Conservation (phyloP, 2,888 invertebrate species). For the Drosophila picticornis region DNA sequence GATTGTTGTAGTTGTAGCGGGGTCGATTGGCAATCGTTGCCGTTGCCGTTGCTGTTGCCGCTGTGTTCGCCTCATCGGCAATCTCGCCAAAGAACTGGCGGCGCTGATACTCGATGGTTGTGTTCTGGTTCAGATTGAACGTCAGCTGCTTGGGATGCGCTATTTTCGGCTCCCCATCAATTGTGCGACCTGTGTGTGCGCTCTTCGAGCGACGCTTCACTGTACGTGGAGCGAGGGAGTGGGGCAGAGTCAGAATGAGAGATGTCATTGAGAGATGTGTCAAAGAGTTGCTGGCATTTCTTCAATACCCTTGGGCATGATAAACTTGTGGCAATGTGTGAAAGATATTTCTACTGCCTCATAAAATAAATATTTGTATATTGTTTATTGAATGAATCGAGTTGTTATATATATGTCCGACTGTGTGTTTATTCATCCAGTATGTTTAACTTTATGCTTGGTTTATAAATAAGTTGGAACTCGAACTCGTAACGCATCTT, state of each 20-base stretch:
- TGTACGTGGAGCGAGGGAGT: conserved; percentile 30
- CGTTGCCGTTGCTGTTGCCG: conserved; percentile 23
- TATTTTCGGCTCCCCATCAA: conserved; percentile 82
- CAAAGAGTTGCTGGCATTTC: conserved; percentile 11
- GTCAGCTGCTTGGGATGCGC: conserved; percentile 83
- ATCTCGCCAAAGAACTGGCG: conserved; percentile 83
- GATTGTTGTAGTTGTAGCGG: conserved; percentile 80
- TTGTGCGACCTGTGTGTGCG: conserved; percentile 84
- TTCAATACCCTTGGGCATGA: not conserved
- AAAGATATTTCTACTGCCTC: not conserved
- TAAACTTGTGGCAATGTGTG: not conserved
- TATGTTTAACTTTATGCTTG: not conserved
- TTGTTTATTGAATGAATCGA: not conserved
- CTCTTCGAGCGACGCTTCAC: conserved; percentile 85
- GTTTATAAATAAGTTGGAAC: not conserved
- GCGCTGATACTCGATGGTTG: conserved; percentile 83
- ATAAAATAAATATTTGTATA: not conserved
- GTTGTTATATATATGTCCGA: not conserved
- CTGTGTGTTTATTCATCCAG: not conserved
- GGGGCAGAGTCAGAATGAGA: not conserved
- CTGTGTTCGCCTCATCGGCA: conserved; percentile 52
- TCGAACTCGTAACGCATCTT: not conserved
- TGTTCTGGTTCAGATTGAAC: conserved; percentile 85
- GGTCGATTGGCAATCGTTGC: conserved; percentile 38
- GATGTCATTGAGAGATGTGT: conserved; percentile 22